Evolutionary conservation across 2,797 vertebrate species (phyloP).

Genomic region (Chelonia mydas): DNA sequence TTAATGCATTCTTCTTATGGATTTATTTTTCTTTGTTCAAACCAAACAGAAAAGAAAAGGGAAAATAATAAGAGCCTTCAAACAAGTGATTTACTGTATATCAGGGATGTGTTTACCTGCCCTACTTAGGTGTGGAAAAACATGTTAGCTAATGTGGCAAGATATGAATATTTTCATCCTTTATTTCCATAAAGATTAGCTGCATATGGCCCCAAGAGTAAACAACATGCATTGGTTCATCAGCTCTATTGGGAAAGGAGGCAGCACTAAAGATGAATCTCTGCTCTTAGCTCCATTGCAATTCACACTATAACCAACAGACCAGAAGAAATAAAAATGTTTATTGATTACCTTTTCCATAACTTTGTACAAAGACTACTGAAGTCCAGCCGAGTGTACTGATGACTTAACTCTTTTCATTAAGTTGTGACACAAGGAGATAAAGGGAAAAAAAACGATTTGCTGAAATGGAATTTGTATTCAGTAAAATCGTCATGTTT

Average conservation of each 20-base stretch:
- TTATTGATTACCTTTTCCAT: constrained; percentile 78
- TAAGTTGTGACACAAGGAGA: background rate
- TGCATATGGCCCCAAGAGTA: constrained; percentile 68
- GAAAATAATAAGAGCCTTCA: constrained; percentile 74
- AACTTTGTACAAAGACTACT: constrained; percentile 63
- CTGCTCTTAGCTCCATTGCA: constrained; percentile 73
- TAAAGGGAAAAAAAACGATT: background rate
- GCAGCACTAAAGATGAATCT: constrained; percentile 54
- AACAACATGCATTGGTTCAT: constrained; percentile 57
- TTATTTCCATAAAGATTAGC: constrained; percentile 82
- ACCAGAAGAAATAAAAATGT: constrained; percentile 75
- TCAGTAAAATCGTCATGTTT: background rate
- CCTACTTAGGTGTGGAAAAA: constrained; percentile 74
- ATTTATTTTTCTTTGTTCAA: constrained; percentile 70
- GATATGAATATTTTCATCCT: constrained; percentile 79
- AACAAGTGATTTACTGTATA: constrained; percentile 75
- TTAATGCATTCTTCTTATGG: constrained; percentile 76
- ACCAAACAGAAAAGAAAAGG: constrained; percentile 39
- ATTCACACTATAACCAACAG: constrained; percentile 65
- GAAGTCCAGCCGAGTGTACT: constrained; percentile 54
- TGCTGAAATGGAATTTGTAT: constrained; percentile 40
- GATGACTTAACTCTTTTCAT: constrained; percentile 53
- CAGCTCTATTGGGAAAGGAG: constrained; percentile 44
- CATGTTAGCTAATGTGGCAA: constrained; percentile 74
- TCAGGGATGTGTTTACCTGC: constrained; percentile 74